phyloP scores from a whole-genome alignment of 2,888 invertebrate species.

The Pasiphila rectangulata region DNA sequence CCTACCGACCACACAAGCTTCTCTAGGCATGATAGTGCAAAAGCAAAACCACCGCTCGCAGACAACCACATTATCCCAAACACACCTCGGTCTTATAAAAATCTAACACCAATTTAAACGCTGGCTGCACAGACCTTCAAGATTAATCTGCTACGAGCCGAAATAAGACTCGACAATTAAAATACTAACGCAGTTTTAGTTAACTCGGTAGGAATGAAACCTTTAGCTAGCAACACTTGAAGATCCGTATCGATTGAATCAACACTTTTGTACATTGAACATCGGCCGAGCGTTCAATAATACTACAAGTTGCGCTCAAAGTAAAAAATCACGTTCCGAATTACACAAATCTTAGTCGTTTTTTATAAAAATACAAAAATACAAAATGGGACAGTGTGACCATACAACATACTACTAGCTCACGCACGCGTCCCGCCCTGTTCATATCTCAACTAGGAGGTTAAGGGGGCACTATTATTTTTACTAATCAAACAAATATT shows the following conservation, averaged over 20 bases:
- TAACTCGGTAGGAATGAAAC: conserved; percentile 13
- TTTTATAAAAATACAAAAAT: conserved; percentile 81
- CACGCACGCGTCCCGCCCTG: conserved; percentile 66
- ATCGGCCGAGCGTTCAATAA: conserved; percentile 50
- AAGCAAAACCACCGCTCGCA: conserved; percentile 52
- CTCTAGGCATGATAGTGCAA: conserved; percentile 37
- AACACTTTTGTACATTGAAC: conserved; percentile 30
- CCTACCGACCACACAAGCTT: conserved; percentile 33
- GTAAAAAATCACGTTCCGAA: conserved; percentile 73
- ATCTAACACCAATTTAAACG: conserved; percentile 67
- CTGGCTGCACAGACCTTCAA: conserved; percentile 53
- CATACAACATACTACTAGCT: conserved; percentile 54
- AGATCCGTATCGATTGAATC: conserved; percentile 39
- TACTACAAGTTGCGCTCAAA: conserved; percentile 70
- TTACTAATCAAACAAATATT: conserved; percentile 56
- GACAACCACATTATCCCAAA: conserved; percentile 74
- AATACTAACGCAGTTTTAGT: conserved; percentile 8
- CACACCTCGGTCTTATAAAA: conserved; percentile 64
- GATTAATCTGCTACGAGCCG: conserved; percentile 17
- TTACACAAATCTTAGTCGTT: conserved; percentile 71
- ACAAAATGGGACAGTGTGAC: conserved; percentile 80
- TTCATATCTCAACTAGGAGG: conserved; percentile 56
- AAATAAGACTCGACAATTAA: conserved; percentile 1
- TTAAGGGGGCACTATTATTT: conserved; percentile 67
- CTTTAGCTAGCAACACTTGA: conserved; percentile 37